Conservation (phyloP, 2,113 vertebrate species). For the Ranitomeya variabilis region DNA sequence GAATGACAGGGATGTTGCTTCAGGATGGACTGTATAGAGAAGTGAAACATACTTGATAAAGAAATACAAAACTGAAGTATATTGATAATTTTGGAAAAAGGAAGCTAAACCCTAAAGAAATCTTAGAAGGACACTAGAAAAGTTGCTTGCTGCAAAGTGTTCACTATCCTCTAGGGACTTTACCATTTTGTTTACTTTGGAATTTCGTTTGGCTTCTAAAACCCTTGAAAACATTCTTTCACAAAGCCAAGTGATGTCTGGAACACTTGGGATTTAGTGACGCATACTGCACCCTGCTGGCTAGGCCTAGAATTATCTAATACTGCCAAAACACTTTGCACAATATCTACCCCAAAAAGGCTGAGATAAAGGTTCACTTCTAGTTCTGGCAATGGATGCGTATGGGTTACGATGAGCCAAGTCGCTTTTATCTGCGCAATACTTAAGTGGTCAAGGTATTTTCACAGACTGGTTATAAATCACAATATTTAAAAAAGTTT, state of each 20-base stretch:
- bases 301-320: background rate
- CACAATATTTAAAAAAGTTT: background rate
- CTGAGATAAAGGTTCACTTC: background rate
- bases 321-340: background rate
- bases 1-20: no score
- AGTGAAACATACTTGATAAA: background rate
- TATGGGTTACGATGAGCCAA: background rate
- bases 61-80: no score
- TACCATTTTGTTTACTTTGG: background rate
- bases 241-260: background rate
- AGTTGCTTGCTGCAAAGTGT: background rate
- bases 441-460: background rate
- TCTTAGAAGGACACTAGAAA: background rate
- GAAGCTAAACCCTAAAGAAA: no score
- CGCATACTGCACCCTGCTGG: background rate
- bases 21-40: no score
- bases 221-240: background rate
- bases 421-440: background rate
- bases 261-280: background rate
- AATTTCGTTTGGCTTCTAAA: background rate
- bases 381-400: background rate
- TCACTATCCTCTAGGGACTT: slow-evolving; percentile 1
- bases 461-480: background rate
- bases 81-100: no score
- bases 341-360: background rate